These are phyloP conservation scores for Orchestia grillus DNA, from an alignment of 1,140 invertebrate species.

Conservation along the genomic window DNA sequence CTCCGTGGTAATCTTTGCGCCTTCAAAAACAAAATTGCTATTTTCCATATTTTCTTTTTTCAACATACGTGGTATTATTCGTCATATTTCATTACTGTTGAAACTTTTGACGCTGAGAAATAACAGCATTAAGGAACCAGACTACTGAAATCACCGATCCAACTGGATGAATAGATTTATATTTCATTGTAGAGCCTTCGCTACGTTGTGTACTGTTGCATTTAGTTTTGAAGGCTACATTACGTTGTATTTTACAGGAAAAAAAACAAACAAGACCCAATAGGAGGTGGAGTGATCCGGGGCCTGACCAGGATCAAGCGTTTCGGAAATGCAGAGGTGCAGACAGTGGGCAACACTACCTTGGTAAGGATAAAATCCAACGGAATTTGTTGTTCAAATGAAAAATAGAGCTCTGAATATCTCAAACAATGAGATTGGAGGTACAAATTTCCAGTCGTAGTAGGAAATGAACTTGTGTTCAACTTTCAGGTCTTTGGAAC, in stretches of 20 bases:
- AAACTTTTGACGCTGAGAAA: neutral
- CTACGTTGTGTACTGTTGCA: no score
- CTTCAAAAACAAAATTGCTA: neutral
- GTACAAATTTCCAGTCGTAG: neutral
- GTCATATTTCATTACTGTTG: neutral
- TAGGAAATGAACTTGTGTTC: neutral
- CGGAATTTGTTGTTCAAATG: neutral
- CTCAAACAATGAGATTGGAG: neutral
- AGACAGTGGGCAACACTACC: conserved; percentile 64
- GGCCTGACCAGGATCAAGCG: conserved; percentile 64
- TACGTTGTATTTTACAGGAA: neutral
- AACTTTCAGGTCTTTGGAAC: neutral
- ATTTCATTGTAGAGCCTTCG: neutral
- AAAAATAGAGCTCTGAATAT: neutral
- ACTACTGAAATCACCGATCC: neutral
- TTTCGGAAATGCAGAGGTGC: conserved; percentile 66
- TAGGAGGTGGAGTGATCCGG: conserved; percentile 63
- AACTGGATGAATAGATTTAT: neutral
- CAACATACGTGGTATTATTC: neutral
- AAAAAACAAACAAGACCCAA: conserved; percentile 59
- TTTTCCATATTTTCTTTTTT: neutral
- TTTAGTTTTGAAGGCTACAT: no score
- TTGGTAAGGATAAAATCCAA: conserved; percentile 51
- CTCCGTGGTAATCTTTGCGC: no score
- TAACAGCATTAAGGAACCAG: neutral